Conservation (phyloP, 2,888 invertebrate species). For the Mongoloraphidia duomilia region DNA sequence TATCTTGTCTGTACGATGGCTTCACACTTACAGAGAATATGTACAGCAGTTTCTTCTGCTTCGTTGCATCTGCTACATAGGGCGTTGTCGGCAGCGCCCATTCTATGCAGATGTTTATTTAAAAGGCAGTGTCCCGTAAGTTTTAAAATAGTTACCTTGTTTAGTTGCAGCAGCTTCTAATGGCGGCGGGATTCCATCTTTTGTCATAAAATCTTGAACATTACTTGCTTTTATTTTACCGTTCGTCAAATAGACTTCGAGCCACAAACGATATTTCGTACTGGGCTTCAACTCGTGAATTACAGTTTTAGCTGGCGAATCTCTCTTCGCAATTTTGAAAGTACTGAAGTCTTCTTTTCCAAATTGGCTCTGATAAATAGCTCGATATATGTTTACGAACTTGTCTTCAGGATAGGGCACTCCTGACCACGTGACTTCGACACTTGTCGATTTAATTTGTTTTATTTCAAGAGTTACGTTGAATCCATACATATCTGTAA, state of each 20-base stretch:
- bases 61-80: too few species aligned
- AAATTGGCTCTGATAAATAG: slow-evolving; percentile 63
- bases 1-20: too few species aligned
- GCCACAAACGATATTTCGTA: slow-evolving; percentile 74
- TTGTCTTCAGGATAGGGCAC: slow-evolving; percentile 81
- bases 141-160: slow-evolving; percentile 30
- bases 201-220: slow-evolving; percentile 75
- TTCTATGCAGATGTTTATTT: too few species aligned
- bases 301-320: slow-evolving; percentile 49
- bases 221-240: slow-evolving; percentile 83
- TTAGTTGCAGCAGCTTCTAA: slow-evolving; percentile 33
- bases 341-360: slow-evolving; percentile 58
- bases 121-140: too few species aligned
- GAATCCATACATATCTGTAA: slow-evolving; percentile 66
- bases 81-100: too few species aligned
- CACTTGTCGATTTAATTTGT: slow-evolving; percentile 59
- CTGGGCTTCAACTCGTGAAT: slow-evolving; percentile 60
- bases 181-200: slow-evolving; percentile 43
- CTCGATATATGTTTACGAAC: slow-evolving; percentile 77
- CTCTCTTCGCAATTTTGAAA: slow-evolving; percentile 61
- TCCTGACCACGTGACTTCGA: slow-evolving; percentile 69
- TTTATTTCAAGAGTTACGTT: slow-evolving; percentile 62
- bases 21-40: too few species aligned
- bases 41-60: too few species aligned
- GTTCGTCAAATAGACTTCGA: slow-evolving; percentile 79